phyloP scores from a whole-genome alignment of 2,888 invertebrate species.

The Strigamia transsilvanica region DNA sequence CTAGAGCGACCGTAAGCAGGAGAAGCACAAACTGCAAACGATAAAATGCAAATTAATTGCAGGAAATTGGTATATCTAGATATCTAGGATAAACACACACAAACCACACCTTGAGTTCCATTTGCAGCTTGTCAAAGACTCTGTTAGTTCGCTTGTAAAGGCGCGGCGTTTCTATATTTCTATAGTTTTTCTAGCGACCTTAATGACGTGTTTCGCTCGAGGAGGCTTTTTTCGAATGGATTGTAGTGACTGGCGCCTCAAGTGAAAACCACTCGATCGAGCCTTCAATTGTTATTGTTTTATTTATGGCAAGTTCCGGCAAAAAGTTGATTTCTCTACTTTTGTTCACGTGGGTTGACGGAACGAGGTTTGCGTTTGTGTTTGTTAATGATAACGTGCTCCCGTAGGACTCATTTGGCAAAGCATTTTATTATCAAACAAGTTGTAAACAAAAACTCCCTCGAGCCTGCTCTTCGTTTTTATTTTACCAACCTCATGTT shows the following conservation, averaged over 20 bases:
- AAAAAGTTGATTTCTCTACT: not conserved
- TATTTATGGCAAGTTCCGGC: not conserved
- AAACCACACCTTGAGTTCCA: not conserved
- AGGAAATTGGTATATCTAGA: not conserved
- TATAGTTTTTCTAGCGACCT: slow-evolving; percentile 20
- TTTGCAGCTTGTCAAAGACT: not conserved
- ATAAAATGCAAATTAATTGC: not conserved
- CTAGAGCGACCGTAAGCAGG: not conserved
- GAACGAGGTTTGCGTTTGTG: not conserved
- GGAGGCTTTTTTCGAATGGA: not conserved
- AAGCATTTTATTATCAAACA: slow-evolving; percentile 39
- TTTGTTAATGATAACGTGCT: slow-evolving; percentile 18
- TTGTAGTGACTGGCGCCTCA: slow-evolving; percentile 1
- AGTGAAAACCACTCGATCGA: slow-evolving; percentile 3
- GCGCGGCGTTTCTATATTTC: not conserved
- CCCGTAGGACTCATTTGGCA: slow-evolving; percentile 1
- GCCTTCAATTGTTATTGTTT: not conserved
- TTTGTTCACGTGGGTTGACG: not conserved
- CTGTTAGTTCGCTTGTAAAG: not conserved
- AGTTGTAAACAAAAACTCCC: slow-evolving; percentile 30
- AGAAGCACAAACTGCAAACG: not conserved
- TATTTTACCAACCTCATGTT: not conserved
- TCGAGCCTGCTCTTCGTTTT: not conserved
- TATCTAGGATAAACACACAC: not conserved
- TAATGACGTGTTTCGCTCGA: slow-evolving; percentile 14